phyloP scores from a whole-genome alignment of 1,140 invertebrate genomes.

The Drosophila pandora region DNA sequence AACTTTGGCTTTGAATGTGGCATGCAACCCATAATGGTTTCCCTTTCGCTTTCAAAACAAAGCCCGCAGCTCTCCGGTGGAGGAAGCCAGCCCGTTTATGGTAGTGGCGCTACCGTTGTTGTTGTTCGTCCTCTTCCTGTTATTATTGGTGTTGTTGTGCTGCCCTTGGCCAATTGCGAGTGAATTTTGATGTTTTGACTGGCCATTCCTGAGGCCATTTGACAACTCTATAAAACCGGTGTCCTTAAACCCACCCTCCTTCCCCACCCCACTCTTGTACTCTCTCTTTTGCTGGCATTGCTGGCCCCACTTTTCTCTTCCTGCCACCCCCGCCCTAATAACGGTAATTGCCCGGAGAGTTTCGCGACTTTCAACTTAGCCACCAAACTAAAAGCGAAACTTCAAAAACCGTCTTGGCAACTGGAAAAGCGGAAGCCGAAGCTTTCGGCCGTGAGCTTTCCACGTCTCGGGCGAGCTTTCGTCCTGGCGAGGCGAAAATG shows the following conservation, averaged over 20 bases:
- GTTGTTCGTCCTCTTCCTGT: neutral
- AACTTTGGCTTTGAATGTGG: conserved; percentile 60
- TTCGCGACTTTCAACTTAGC: conserved; percentile 47
- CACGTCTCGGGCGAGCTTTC: conserved; percentile 28
- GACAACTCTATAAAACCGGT: conserved; percentile 71
- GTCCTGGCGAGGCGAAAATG: conserved; percentile 44
- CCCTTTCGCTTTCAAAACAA: conserved; percentile 79
- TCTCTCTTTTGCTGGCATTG: too few relatives aligned
- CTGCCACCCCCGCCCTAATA: conserved; percentile 7
- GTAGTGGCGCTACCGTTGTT: neutral
- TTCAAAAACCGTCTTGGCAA: conserved; percentile 46
- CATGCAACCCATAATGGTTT: conserved; percentile 74
- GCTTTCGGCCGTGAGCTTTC: conserved; percentile 44
- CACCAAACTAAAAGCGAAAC: conserved; percentile 53
- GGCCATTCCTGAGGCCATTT: conserved; percentile 65
- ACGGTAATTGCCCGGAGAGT: conserved; percentile 49
- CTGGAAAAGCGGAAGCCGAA: conserved; percentile 49
- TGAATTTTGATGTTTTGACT: conserved; percentile 65
- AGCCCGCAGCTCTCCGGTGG: conserved; percentile 25
- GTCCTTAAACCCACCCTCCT: conserved; percentile 38
- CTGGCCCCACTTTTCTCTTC: neutral
- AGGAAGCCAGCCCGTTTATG: conserved; percentile 1
- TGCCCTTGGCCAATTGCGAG: conserved; percentile 71
- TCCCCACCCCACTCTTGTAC: neutral
- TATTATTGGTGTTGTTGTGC: conserved; percentile 21